These are phyloP conservation scores for Setipinna tenuifilis DNA, from an alignment of 2,797 vertebrate genomes.

Conservation along the genomic window DNA sequence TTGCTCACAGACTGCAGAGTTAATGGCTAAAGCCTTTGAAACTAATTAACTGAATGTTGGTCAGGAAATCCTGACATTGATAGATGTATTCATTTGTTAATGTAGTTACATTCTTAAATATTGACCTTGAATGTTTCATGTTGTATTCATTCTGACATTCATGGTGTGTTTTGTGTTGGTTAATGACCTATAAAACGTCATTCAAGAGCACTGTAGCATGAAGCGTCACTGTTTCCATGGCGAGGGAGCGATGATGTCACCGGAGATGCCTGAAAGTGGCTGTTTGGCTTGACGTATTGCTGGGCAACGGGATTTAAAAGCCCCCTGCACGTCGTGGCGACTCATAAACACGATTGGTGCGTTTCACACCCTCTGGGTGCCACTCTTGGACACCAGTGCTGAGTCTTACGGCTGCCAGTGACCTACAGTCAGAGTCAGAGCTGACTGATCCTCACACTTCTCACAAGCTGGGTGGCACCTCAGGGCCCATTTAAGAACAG, in stretches of 20 bases:
- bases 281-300: neutral
- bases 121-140: neutral
- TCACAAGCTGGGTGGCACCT: neutral
- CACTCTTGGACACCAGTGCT: conserved; percentile 1
- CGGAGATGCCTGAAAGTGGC: neutral
- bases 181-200: neutral
- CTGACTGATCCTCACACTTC: neutral
- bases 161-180: neutral
- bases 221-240: neutral
- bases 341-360: neutral
- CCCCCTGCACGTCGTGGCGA: neutral
- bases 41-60: too few relatives aligned
- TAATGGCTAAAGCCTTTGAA: too few relatives aligned
- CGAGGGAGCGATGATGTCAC: neutral
- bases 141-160: neutral
- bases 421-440: too few relatives aligned
- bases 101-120: too few relatives aligned
- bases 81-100: too few relatives aligned
- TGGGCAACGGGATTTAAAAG: neutral
- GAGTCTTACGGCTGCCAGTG: neutral
- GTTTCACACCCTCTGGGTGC: neutral
- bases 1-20: too few relatives aligned
- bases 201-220: neutral
- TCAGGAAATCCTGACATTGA: too few relatives aligned
- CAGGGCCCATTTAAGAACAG: neutral